phyloP scores from a whole-genome alignment of 35 echinoderm and acorn worm genomes.

The Lytechinus pictus region DNA sequence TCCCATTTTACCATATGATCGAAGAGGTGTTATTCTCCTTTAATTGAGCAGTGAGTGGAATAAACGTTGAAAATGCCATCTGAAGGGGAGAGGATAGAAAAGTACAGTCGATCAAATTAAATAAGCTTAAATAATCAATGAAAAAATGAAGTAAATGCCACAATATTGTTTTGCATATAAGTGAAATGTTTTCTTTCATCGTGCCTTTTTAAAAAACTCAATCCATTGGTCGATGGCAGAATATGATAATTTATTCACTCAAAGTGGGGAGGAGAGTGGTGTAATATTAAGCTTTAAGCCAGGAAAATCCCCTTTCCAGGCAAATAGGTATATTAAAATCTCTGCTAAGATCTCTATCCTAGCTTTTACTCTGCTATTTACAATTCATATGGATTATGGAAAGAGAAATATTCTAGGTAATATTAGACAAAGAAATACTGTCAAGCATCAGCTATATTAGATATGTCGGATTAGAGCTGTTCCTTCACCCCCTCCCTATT shows the following conservation, averaged over 20 bases:
- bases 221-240: neutral
- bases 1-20: neutral
- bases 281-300: neutral
- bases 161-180: too few relatives aligned
- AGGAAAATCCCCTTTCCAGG: neutral
- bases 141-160: too few relatives aligned
- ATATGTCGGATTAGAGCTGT: neutral
- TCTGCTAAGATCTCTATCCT: neutral
- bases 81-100: too few relatives aligned
- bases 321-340: neutral
- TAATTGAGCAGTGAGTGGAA: too few relatives aligned
- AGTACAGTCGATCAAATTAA: too few relatives aligned
- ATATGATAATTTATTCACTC: neutral
- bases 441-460: neutral
- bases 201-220: neutral
- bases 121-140: too few relatives aligned
- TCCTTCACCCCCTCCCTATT: neutral
- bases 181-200: neutral
- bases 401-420: neutral
- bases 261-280: neutral
- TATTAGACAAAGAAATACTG: neutral
- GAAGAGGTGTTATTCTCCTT: too few relatives aligned
- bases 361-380: neutral
- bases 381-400: neutral
- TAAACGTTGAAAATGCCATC: too few relatives aligned